Conservation (phyloP, 1,140 invertebrate species). For the Drosophila paulistorum region DNA sequence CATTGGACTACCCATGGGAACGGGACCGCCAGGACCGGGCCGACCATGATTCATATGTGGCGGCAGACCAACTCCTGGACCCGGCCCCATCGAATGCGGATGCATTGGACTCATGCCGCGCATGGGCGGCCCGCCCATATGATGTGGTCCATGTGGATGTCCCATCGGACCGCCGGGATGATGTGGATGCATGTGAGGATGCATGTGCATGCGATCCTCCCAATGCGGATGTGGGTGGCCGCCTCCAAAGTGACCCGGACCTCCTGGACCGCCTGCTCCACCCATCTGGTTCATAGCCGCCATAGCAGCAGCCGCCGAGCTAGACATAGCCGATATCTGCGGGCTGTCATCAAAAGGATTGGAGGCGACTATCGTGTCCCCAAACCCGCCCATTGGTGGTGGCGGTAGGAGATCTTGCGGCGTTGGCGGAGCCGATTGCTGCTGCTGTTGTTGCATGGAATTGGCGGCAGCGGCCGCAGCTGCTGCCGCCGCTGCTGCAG, state of each 20-base stretch:
- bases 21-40: conserved; percentile 64
- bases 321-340: conserved; percentile 83
- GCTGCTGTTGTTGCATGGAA: conserved; percentile 84
- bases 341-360: conserved; percentile 98
- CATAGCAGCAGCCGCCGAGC: conserved; percentile 84
- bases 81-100: conserved; percentile 78
- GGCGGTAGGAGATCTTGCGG: conserved; percentile 91
- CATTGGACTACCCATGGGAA: conserved; percentile 82
- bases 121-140: conserved; percentile 86
- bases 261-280: conserved; percentile 58
- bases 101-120: conserved; percentile 88
- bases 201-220: conserved; percentile 83
- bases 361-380: conserved; percentile 96
- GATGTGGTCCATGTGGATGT: conserved; percentile 82
- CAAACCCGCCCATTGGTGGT: conserved; percentile 92
- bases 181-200: conserved; percentile 83
- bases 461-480: conserved; percentile 82
- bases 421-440: conserved; percentile 85
- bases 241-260: conserved; percentile 56
- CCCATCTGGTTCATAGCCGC: conserved; percentile 85
- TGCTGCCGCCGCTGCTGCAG: conserved; percentile 74
- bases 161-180: conserved; percentile 83
- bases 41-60: conserved; percentile 81
- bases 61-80: conserved; percentile 75
- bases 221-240: conserved; percentile 84